phyloP scores from a whole-genome alignment of 2,113 vertebrate species.

The Muntiacus muntjak region DNA sequence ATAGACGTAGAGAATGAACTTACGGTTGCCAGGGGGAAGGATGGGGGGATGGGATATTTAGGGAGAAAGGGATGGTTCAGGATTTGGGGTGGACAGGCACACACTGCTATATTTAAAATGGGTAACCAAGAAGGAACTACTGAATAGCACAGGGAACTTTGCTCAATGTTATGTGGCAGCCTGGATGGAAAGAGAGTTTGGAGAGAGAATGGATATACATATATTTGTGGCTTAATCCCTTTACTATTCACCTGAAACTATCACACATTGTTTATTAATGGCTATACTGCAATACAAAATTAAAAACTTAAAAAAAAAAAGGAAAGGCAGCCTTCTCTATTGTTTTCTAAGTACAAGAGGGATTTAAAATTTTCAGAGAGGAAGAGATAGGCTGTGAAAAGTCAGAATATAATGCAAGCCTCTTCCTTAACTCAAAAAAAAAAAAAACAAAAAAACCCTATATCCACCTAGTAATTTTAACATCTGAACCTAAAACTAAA shows the following conservation, averaged over 20 bases:
- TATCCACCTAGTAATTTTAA: not conserved
- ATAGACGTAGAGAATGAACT: not conserved
- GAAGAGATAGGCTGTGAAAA: not conserved
- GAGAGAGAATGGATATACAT: not conserved
- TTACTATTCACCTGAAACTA: not conserved
- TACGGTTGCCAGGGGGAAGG: not conserved
- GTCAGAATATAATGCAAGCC: not conserved
- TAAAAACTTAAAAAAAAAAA: not conserved
- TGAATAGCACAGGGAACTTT: not conserved
- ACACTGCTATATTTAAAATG: not conserved
- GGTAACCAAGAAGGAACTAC: not conserved
- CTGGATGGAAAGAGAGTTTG: not conserved
- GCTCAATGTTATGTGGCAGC: not conserved
- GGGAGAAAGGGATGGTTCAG: not conserved
- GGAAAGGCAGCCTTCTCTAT: not conserved
- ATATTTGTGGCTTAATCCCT: not conserved
- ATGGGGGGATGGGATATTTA: not conserved
- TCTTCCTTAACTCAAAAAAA: not conserved
- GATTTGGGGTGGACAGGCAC: not conserved
- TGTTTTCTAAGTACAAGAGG: constrained; percentile 3
- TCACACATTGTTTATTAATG: not conserved
- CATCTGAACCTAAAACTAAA: constrained; percentile 17
- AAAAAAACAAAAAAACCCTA: not conserved
- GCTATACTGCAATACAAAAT: not conserved
- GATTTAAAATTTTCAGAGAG: not conserved